These are phyloP conservation scores for Solea senegalensis DNA, from an alignment of 2,113 vertebrate species.

Conservation along the genomic window DNA sequence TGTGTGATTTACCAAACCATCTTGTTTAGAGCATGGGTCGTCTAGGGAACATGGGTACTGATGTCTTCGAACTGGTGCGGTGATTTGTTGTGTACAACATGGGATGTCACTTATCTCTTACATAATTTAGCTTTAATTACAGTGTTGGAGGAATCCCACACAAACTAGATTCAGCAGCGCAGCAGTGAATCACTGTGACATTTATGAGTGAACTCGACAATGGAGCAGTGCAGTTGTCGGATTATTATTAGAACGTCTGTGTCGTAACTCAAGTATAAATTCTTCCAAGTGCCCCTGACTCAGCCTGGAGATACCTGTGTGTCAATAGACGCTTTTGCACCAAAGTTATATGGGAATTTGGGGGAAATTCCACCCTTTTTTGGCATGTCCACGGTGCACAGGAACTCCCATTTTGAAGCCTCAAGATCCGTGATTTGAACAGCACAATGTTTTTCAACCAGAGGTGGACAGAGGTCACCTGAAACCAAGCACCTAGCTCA, in stretches of 20 bases:
- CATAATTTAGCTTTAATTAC: conserved; percentile 26
- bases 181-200: neutral
- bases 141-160: conserved; percentile 10
- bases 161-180: neutral
- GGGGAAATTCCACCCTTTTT: too few relatives aligned
- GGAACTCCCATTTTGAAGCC: too few relatives aligned
- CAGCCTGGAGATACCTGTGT: too few relatives aligned
- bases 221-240: neutral
- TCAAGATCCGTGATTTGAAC: too few relatives aligned
- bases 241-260: neutral
- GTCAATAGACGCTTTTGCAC: too few relatives aligned
- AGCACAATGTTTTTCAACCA: too few relatives aligned
- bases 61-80: neutral
- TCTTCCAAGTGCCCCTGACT: neutral
- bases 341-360: too few relatives aligned
- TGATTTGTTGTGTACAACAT: conserved; percentile 4
- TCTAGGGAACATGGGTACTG: conserved; percentile 12
- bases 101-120: conserved; percentile 8
- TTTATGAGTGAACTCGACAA: neutral
- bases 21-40: conserved; percentile 7
- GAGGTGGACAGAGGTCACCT: too few relatives aligned
- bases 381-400: too few relatives aligned
- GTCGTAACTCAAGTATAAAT: neutral
- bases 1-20: conserved; percentile 21
- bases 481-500: too few relatives aligned